Evolutionary conservation across 1,140 invertebrate genomes (phyloP), one percentile per base, ranked within the genome.

Genomic region (Aphaenogaster rudis): DNA sequence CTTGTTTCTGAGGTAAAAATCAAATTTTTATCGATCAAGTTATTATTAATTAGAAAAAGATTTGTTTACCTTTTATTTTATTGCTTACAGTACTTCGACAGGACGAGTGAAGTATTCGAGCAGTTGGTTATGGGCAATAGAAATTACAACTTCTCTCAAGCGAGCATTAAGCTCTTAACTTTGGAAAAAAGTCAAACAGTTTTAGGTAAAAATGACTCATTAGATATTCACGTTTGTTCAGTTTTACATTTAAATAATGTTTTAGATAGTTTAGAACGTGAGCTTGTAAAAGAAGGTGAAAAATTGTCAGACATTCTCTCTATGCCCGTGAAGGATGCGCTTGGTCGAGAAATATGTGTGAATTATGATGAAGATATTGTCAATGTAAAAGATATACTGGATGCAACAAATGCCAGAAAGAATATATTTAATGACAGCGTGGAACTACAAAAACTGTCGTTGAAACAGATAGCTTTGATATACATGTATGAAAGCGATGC

Each of bases 271-370:
- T 95, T 97, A 67, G 97, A 97, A 93, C 95, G 96, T 69, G 97
- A 97, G 92, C 96, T 98, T 80, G 95, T 97, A n/a, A 96, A 97
- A 89, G 97, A 98, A 95, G 97, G 97, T 17, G 97, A 98, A 94
- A 97, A 97, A 91, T 94, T 98, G 45, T 97, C 97, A 36, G 97
- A 98, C 94, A 96, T 98, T 93, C 95, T 98, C 72, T 97, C 97
- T 8, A 97, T 98, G 96, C 97, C 97, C 11, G 96, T 98, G 61
- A 98, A 98, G 94, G 97, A 98, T 94, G 97, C 97, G 0, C 95
- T 97, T 76, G 97, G 97, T 33, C 96, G 97, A 86, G 97, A 98
- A 93, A 96, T 98, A 90, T 95, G 96, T 17, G 96, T 97, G 8
- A 97, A 98, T 95, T 98, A 98, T 87, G 96, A 96, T 42, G 96